Conservation (phyloP, 2,797 vertebrate species). For the Lacerta viridis region DNA sequence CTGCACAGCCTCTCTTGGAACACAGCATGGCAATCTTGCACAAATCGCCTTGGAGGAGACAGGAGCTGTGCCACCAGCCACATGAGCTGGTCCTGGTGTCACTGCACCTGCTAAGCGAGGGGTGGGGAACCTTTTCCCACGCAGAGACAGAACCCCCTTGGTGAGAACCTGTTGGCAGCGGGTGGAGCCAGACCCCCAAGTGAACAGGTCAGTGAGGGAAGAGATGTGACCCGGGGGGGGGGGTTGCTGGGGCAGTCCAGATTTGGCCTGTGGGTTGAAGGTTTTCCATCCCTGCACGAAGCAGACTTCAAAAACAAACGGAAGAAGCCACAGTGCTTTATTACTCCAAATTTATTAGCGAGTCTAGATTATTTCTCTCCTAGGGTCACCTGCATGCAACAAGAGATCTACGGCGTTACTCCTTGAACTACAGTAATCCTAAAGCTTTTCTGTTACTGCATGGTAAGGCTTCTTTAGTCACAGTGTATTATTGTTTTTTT, state of each 20-base stretch:
- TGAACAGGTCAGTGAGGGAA: background rate
- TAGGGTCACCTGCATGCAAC: slow-evolving; percentile 96
- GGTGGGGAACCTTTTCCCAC: no score
- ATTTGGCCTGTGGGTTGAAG: background rate
- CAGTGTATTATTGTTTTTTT: slow-evolving; percentile 84
- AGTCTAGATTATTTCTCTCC: slow-evolving; percentile 87
- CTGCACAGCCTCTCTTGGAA: background rate
- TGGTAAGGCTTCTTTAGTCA: slow-evolving; percentile 91
- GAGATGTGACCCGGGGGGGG: no score
- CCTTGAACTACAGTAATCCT: slow-evolving; percentile 84
- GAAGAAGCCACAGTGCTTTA: slow-evolving; percentile 66
- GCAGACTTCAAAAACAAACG: slow-evolving; percentile 65
- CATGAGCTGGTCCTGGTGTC: rapidly evolving
- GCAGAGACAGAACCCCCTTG: background rate
- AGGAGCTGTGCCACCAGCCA: background rate
- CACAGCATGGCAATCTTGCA: background rate
- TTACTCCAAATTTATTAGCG: slow-evolving; percentile 87
- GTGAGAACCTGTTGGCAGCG: background rate
- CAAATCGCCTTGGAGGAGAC: background rate
- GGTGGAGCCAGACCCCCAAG: no score
- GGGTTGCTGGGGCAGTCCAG: no score
- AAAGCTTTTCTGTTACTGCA: slow-evolving; percentile 82
- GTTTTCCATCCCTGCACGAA: background rate
- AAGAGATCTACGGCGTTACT: slow-evolving; percentile 79
- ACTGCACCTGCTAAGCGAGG: slow-evolving; percentile 4